A percentile compares a stretch with the other conserved stretches of the same genome.
These are phyloP conservation scores for Drosophila sucinea DNA, from an alignment of 1,140 invertebrate genomes.

Conservation along the genomic window DNA sequence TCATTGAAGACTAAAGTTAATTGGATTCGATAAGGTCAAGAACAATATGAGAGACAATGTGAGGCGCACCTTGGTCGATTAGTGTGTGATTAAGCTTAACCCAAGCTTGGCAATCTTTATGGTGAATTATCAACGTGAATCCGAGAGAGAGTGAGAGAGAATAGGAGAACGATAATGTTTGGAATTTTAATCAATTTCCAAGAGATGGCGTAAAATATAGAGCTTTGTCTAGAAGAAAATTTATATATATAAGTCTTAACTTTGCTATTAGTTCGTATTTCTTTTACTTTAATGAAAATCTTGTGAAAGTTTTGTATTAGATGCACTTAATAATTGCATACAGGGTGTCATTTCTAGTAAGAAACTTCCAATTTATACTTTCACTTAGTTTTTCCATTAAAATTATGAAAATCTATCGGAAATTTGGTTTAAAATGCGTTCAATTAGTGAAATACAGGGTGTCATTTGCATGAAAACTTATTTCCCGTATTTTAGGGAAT, in stretches of 20 bases:
- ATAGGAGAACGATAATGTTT: background rate
- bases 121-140: background rate
- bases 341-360: background rate
- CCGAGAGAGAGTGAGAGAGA: background rate
- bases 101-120: conserved; percentile 1
- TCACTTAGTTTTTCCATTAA: no score
- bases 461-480: no score
- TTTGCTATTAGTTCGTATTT: no score
- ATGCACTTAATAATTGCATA: background rate
- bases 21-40: conserved; percentile 78
- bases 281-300: no score
- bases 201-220: background rate
- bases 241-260: no score
- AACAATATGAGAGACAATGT: conserved; percentile 53
- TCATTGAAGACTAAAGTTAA: conserved; percentile 53
- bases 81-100: conserved; percentile 12
- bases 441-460: no score
- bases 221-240: background rate
- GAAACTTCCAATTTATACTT: no score
- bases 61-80: conserved; percentile 20
- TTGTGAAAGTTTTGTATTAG: no score
- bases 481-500: no score
- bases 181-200: conserved; percentile 1
- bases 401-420: no score
- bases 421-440: no score